phyloP scores from a whole-genome alignment of 1,140 invertebrate genomes.

The Drosophila tsacasi region DNA sequence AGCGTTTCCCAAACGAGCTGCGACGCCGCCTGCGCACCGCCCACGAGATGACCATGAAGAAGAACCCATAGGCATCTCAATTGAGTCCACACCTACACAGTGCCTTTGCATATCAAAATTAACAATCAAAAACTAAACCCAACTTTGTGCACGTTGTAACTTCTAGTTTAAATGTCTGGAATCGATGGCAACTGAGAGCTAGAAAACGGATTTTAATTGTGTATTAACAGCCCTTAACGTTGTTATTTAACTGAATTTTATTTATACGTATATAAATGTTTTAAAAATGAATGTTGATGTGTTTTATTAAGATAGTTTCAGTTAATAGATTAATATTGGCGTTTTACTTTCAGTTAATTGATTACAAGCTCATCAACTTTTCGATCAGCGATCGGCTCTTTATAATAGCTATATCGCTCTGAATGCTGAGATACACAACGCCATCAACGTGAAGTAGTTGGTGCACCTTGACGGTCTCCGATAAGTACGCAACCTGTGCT shows the following conservation, averaged over 20 bases:
- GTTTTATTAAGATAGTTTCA: neutral
- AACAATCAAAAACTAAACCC: conserved; percentile 66
- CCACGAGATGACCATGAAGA: conserved; percentile 89
- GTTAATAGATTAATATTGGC: neutral
- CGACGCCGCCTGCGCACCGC: conserved; percentile 93
- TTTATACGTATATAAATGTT: conserved; percentile 73
- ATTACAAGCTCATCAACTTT: conserved; percentile 24
- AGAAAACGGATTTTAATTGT: conserved; percentile 39
- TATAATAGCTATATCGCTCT: conserved; percentile 42
- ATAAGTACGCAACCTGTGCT: conserved; percentile 44
- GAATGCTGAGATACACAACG: conserved; percentile 36
- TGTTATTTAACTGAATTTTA: conserved; percentile 76
- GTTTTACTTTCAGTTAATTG: neutral
- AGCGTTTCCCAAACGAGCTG: conserved; percentile 97
- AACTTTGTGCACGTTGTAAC: conserved; percentile 40
- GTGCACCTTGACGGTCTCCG: conserved; percentile 30
- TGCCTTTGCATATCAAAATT: conserved; percentile 54
- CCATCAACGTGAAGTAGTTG: conserved; percentile 46
- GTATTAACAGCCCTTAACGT: conserved; percentile 68
- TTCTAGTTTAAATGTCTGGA: conserved; percentile 40
- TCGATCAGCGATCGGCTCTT: conserved; percentile 22
- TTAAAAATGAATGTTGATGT: conserved; percentile 38
- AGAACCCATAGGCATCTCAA: conserved; percentile 54
- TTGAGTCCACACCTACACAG: conserved; percentile 48
- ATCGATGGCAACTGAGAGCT: conserved; percentile 40